phyloP scores from a whole-genome alignment of 53 echinoderm and acorn worm genomes.

The Hippasteria phrygiana region DNA sequence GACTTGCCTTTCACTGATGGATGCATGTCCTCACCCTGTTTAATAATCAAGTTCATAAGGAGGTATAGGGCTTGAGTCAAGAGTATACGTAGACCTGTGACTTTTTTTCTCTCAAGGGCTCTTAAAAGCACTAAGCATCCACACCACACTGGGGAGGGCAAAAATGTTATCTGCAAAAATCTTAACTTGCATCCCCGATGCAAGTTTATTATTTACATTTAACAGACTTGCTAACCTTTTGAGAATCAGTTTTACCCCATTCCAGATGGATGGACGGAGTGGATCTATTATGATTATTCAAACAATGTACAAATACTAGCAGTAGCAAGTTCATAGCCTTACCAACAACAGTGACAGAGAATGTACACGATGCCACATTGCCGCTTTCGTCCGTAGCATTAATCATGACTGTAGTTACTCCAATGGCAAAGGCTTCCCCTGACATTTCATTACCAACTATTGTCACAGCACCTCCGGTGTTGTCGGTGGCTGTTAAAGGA shows the following conservation, averaged over 20 bases:
- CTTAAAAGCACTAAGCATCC: too few species aligned
- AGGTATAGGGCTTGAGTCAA: too few species aligned
- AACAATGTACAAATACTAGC: not conserved
- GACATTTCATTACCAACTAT: conserved; percentile 10
- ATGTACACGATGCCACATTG: conserved; percentile 23
- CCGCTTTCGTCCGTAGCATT: conserved; percentile 62
- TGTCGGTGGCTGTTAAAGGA: conserved; percentile 37
- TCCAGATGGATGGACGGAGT: not conserved
- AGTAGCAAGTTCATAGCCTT: not conserved
- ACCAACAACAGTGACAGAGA: conserved; percentile 50
- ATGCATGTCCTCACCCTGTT: too few species aligned
- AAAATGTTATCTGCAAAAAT: too few species aligned
- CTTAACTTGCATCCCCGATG: too few species aligned
- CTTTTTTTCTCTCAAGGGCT: too few species aligned
- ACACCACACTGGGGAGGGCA: too few species aligned
- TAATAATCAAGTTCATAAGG: too few species aligned
- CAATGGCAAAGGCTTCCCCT: conserved; percentile 41
- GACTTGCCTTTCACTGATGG: too few species aligned
- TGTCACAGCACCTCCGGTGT: conserved; percentile 43
- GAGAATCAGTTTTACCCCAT: not conserved
- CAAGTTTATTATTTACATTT: too few species aligned
- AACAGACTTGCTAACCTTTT: too few species aligned
- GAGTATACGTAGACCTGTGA: too few species aligned
- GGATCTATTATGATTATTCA: not conserved
- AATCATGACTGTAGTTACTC: conserved; percentile 47